phyloP scores from a whole-genome alignment of 2,113 vertebrate species.

The Xerus inauris region DNA sequence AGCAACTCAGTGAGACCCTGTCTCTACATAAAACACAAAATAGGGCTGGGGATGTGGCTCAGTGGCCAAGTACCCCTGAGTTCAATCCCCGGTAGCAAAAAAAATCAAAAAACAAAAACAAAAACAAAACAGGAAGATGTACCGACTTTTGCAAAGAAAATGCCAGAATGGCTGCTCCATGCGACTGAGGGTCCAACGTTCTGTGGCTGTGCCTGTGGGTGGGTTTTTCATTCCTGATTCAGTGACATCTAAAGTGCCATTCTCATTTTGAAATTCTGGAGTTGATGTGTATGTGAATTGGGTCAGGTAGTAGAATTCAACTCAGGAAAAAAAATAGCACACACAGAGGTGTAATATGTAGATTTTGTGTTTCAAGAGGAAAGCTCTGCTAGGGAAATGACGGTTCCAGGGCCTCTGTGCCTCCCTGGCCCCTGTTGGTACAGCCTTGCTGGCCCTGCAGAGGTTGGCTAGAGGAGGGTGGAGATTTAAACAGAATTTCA shows the following conservation, averaged over 20 bases:
- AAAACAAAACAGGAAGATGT: background rate
- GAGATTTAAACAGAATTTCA: background rate
- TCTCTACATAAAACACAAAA: too few relatives aligned
- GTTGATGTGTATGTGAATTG: background rate
- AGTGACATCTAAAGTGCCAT: background rate
- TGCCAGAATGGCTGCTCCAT: fast-evolving
- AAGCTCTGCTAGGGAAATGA: background rate
- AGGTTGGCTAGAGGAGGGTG: background rate
- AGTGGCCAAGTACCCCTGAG: too few relatives aligned
- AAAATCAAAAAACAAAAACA: too few relatives aligned
- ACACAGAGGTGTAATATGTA: fast-evolving
- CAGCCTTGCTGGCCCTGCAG: background rate
- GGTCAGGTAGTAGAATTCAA: constrained; percentile 14
- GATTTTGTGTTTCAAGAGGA: background rate
- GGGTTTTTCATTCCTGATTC: background rate
- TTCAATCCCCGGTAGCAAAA: too few relatives aligned
- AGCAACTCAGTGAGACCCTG: too few relatives aligned
- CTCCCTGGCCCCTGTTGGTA: background rate
- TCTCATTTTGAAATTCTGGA: constrained; percentile 12
- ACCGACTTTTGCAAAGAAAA: background rate
- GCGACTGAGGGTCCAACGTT: background rate
- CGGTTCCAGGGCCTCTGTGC: background rate
- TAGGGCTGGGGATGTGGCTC: too few relatives aligned
- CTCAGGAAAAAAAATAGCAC: background rate
- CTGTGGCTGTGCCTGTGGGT: background rate